Evolutionary conservation across 2,113 vertebrate species (phyloP), one percentile per base, ranked within the genome.

Genomic region (Colius striatus): DNA sequence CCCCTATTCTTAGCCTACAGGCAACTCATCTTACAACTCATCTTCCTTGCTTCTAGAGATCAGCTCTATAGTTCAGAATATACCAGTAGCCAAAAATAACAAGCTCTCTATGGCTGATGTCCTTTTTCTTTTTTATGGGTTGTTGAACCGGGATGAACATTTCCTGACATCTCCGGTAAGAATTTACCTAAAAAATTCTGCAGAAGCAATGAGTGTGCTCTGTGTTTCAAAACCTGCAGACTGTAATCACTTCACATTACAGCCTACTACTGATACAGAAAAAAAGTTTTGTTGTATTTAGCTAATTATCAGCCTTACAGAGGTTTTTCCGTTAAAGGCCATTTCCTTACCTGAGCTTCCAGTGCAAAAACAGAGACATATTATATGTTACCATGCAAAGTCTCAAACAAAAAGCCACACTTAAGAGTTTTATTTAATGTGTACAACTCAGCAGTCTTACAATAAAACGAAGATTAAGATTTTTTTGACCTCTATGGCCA

Each of bases 211-310:
- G 20, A 41, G 18, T 5, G 6, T 45, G 20, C 19, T 60, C 14
- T 65, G 23, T 68, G 30, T 57, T 82, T 72, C 43, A 41, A 79
- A 85, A 32, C 29, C 10, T 20, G 26, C 20, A 53, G 23, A 21
- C 12, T 0, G 0, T 45, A 29, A 45, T 83, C 16, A 9, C 18
- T 38, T 82, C 53, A 27, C 27, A 7, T 3, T 65, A n/a, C 25
- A 41, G 26, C 14, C 47, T 53, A 36, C 45, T 48, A 55, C 67
- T 45, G 18, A 45, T 34, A 26, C 0, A 3, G 6, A 63, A 63
- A 79, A 29, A 30, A 34, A 5, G 6, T 20, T 36, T 63, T 5
- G 60, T 83, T 18, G 2, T 60, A 14, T 38, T 6, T 76, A 9
- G 25, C 3, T 43, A 43, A 51, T 38, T 45, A 45, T 16, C 61